A percentile compares a stretch with the other conserved stretches of the same genome.
Conservation (phyloP, 1,140 invertebrate species). For the Choristoneura fumiferana region DNA sequence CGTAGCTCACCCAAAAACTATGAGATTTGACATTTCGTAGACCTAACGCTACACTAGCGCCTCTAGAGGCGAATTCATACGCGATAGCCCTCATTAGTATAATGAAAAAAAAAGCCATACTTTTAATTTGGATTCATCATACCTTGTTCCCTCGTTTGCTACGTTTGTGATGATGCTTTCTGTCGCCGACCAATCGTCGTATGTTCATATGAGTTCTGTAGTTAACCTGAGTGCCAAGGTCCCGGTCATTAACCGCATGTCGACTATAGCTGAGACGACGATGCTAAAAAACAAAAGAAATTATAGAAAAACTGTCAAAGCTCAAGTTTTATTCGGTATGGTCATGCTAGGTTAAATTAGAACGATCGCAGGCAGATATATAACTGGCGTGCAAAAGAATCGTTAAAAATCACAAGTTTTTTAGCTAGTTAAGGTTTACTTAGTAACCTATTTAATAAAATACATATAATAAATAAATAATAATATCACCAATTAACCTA, state of each 20-base stretch:
- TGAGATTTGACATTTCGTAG: too few species aligned
- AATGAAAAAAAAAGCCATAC: too few species aligned
- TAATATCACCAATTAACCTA: too few species aligned
- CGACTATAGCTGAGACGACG: conserved; percentile 93
- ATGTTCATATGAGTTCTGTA: conserved; percentile 96
- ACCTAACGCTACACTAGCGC: too few species aligned
- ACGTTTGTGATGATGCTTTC: conserved; percentile 89
- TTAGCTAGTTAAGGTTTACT: too few species aligned
- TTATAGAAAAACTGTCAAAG: background rate
- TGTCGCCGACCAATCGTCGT: conserved; percentile 89
- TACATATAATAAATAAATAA: too few species aligned
- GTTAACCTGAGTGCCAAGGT: conserved; percentile 92
- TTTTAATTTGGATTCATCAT: conserved; percentile 25
- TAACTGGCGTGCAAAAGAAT: background rate
- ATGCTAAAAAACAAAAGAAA: conserved; percentile 80
- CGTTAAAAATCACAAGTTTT: too few species aligned
- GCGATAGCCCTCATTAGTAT: too few species aligned
- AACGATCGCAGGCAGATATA: background rate
- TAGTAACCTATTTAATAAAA: too few species aligned
- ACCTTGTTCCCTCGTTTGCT: conserved; percentile 89
- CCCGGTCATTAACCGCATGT: conserved; percentile 92
- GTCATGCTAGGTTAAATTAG: background rate
- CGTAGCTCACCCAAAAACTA: too few species aligned
- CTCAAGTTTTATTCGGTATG: background rate
- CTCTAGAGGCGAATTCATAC: too few species aligned